These are phyloP conservation scores for Spilosoma lubricipeda DNA, from an alignment of 2,888 invertebrate species.

Conservation along the genomic window DNA sequence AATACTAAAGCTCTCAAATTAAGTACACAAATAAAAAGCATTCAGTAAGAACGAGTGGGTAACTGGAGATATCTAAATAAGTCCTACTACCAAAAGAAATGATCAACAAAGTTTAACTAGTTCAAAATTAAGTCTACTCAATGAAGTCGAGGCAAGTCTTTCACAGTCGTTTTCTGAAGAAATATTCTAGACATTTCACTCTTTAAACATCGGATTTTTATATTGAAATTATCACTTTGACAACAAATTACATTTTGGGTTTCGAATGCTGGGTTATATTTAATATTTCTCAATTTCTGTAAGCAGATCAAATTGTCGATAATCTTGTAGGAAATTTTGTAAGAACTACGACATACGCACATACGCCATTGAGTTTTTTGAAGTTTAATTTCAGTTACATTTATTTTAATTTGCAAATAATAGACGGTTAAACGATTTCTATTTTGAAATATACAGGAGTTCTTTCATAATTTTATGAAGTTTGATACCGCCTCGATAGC, in stretches of 20 bases:
- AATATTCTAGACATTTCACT: constrained; percentile 57
- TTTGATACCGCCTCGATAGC: fast-evolving
- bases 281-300: too few species aligned
- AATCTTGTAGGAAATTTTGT: too few species aligned
- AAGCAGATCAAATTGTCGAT: too few species aligned
- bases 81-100: constrained; percentile 53
- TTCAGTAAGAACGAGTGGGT: background rate
- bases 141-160: constrained; percentile 55
- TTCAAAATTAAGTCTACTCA: constrained; percentile 58
- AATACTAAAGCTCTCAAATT: background rate
- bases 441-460: background rate
- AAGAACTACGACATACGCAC: background rate
- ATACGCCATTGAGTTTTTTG: background rate
- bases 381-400: background rate
- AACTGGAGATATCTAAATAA: constrained; percentile 30
- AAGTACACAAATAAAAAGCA: background rate
- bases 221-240: background rate
- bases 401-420: background rate
- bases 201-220: background rate
- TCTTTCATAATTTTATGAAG: background rate
- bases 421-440: background rate
- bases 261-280: background rate
- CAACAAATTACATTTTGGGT: background rate
- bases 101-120: constrained; percentile 58
- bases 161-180: constrained; percentile 53